A percentile compares a stretch with the other conserved stretches of the same genome.
Evolutionary conservation across 2,888 invertebrate species (phyloP).

Genomic region (Drosophila sordidula): DNA sequence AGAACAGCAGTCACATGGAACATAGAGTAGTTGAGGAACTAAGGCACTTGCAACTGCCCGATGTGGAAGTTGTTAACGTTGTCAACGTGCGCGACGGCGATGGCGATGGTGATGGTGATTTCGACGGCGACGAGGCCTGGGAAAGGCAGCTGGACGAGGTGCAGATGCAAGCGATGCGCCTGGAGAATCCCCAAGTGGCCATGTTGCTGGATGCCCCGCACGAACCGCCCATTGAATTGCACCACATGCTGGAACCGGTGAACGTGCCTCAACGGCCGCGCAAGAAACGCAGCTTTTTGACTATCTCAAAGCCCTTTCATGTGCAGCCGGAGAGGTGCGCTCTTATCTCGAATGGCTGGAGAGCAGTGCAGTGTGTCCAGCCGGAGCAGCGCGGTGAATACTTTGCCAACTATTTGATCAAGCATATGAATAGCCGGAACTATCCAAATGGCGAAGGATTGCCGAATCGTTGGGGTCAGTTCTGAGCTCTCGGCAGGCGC

Average conservation of each 20-base stretch:
- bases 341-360: conserved; percentile 50
- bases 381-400: conserved; percentile 55
- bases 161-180: conserved; percentile 29
- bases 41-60: conserved; percentile 20
- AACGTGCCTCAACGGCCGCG: conserved; percentile 44
- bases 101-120: conserved; percentile 5
- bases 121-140: conserved; percentile 6
- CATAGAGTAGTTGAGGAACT: conserved; percentile 19
- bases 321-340: conserved; percentile 49
- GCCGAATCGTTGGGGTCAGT: conserved; percentile 66
- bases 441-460: conserved; percentile 71
- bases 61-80: conserved; percentile 17
- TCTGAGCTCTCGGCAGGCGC: conserved; percentile 30
- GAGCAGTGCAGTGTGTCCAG: conserved; percentile 41
- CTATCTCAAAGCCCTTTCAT: conserved; percentile 48
- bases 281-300: conserved; percentile 67
- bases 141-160: conserved; percentile 34
- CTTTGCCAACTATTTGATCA: conserved; percentile 65
- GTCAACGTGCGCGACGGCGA: conserved; percentile 21
- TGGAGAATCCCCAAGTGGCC: conserved; percentile 41
- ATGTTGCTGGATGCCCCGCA: conserved; percentile 58
- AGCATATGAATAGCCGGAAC: conserved; percentile 66
- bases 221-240: conserved; percentile 61
- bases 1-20: conserved; percentile 1
- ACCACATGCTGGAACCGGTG: conserved; percentile 34